Evolutionary conservation across 2,797 vertebrate species (phyloP).

Genomic region (Acrossocheilus fasciatus): DNA sequence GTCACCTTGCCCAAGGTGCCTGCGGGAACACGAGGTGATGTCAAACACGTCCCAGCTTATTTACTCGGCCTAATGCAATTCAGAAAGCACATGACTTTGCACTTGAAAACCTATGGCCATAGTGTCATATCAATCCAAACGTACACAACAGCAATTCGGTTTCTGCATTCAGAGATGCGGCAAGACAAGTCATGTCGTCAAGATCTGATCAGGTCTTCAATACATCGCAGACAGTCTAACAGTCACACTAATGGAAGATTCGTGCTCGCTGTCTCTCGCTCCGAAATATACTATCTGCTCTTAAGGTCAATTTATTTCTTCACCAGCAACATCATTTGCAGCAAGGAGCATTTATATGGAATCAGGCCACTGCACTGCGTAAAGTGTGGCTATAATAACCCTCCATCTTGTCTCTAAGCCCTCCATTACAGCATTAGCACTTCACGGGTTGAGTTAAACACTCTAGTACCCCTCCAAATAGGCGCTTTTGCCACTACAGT

Average conservation of each 20-base stretch:
- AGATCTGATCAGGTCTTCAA: conserved; percentile 7
- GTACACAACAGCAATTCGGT: neutral
- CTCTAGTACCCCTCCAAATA: conserved; percentile 58
- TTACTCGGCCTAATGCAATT: conserved; percentile 54
- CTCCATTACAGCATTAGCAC: conserved; percentile 62
- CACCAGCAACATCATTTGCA: conserved; percentile 27
- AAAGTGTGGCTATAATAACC: conserved; percentile 57
- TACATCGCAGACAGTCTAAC: neutral
- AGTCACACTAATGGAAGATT: conserved; percentile 17
- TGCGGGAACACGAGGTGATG: conserved; percentile 43
- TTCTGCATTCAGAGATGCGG: neutral
- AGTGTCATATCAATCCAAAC: neutral
- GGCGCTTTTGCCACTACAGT: conserved; percentile 60
- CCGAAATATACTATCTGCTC: conserved; percentile 14
- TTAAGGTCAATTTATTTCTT: conserved; percentile 5
- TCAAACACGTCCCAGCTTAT: conserved; percentile 48
- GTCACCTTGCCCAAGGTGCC: conserved; percentile 57
- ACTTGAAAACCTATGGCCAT: neutral
- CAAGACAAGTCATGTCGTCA: neutral
- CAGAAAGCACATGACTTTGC: neutral
- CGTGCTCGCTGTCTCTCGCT: neutral
- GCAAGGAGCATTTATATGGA: conserved; percentile 57
- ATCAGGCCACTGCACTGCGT: conserved; percentile 47
- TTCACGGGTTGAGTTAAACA: conserved; percentile 53
- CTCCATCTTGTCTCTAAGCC: conserved; percentile 58